phyloP scores from a whole-genome alignment of 1,140 invertebrate genomes.

The Drosophila athabasca region DNA sequence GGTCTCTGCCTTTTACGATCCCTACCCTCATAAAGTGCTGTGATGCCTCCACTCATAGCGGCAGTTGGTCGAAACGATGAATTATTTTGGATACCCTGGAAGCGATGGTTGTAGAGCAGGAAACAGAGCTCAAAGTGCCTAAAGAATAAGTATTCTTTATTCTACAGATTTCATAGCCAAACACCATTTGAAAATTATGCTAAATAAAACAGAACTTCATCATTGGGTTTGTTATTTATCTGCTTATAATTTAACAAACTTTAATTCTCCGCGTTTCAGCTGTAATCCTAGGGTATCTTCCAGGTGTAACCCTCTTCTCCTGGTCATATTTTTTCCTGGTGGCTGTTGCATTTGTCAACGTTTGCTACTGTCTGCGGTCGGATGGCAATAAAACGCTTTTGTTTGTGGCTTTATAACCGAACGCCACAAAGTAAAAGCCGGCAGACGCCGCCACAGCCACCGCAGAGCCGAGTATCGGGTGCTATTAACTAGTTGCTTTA shows the following conservation, averaged over 20 bases:
- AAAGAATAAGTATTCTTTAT: no score
- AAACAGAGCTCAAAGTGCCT: no score
- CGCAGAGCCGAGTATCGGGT: conserved; percentile 25
- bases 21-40: conserved; percentile 40
- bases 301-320: not conserved
- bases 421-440: conserved; percentile 48
- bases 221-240: not conserved
- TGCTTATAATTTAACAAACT: not conserved
- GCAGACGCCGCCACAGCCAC: conserved; percentile 14
- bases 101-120: no score
- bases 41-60: conserved; percentile 38
- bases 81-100: conserved; percentile 34
- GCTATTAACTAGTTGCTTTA: conserved; percentile 63
- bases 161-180: no score
- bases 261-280: no score
- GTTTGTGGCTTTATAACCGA: conserved; percentile 48
- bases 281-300: conserved; percentile 4
- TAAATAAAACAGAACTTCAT: no score
- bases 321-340: conserved; percentile 10
- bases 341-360: conserved; percentile 35
- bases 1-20: conserved; percentile 51
- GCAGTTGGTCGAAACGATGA: conserved; percentile 39
- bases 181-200: no score
- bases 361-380: conserved; percentile 59
- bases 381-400: conserved; percentile 71